These are phyloP conservation scores for Acanthurus leucopareius DNA, from an alignment of 2,797 vertebrate genomes.

Conservation along the genomic window DNA sequence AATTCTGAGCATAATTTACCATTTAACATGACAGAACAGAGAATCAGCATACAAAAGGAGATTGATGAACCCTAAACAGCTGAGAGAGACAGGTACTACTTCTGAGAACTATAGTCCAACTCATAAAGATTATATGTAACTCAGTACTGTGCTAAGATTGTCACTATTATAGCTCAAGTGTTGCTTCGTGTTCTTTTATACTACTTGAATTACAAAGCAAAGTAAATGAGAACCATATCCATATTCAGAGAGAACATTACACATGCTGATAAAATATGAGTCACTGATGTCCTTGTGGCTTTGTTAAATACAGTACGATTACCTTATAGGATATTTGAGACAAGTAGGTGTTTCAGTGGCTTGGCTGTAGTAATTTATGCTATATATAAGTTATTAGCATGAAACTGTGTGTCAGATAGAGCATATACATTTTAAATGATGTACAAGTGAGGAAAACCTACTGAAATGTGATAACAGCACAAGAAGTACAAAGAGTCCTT, in stretches of 20 bases:
- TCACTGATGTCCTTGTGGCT: conserved; percentile 43
- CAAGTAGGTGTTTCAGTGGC: conserved; percentile 31
- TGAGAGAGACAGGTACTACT: conserved; percentile 24
- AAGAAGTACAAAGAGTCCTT: conserved; percentile 31
- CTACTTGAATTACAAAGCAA: conserved; percentile 37
- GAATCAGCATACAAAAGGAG: background rate
- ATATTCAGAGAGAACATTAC: conserved; percentile 51
- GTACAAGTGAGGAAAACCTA: conserved; percentile 34
- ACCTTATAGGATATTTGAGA: conserved; percentile 40
- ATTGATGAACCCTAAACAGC: conserved; percentile 31
- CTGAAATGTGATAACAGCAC: conserved; percentile 44
- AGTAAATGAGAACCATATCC: conserved; percentile 76
- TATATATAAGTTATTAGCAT: conserved; percentile 21
- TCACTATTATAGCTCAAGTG: conserved; percentile 47
- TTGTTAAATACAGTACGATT: conserved; percentile 59
- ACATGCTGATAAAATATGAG: conserved; percentile 51
- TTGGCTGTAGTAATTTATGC: conserved; percentile 34
- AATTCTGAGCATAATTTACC: conserved; percentile 21
- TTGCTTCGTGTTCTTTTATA: conserved; percentile 27
- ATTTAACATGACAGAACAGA: conserved; percentile 28
- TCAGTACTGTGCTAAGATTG: conserved; percentile 41
- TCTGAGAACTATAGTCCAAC: conserved; percentile 69
- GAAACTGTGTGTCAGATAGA: conserved; percentile 36
- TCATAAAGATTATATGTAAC: conserved; percentile 33
- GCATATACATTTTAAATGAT: conserved; percentile 26